Evolutionary conservation across 2,797 vertebrate genomes (phyloP).

Genomic region (Rhyacichthys aspro): DNA sequence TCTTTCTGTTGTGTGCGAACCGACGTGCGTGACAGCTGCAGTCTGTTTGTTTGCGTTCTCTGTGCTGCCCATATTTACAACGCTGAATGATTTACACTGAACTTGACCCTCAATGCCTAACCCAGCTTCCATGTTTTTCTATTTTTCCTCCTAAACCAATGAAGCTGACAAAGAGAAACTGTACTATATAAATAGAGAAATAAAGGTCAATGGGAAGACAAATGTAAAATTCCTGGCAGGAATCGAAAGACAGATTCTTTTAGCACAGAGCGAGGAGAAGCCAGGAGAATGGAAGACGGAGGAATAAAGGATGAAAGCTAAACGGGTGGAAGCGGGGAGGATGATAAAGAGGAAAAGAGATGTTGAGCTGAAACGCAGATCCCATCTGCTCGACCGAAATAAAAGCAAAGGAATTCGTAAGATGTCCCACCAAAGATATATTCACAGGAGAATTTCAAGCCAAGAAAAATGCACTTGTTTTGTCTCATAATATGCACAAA

Average conservation of each 20-base stretch:
- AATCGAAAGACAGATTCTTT: conserved; percentile 40
- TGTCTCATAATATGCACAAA: conserved; percentile 8
- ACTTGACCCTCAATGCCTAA: conserved; percentile 61
- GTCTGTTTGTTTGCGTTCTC: conserved; percentile 72
- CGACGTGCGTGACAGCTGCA: conserved; percentile 66
- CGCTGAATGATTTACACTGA: conserved; percentile 57
- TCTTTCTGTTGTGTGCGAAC: conserved; percentile 29
- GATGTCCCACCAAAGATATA: conserved; percentile 73
- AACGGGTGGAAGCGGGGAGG: conserved; percentile 70
- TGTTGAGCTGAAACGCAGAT: conserved; percentile 85
- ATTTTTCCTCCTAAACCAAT: neutral
- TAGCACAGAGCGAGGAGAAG: conserved; percentile 21
- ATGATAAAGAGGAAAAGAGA: conserved; percentile 59
- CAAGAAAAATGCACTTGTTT: conserved; percentile 8
- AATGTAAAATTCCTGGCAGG: conserved; percentile 26
- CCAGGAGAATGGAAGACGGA: conserved; percentile 50
- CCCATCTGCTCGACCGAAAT: conserved; percentile 84
- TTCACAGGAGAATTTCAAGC: neutral
- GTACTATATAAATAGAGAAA: neutral
- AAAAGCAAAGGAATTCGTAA: conserved; percentile 84
- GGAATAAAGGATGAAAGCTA: conserved; percentile 78
- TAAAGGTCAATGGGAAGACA: conserved; percentile 36
- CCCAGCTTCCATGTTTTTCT: conserved; percentile 30
- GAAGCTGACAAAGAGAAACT: conserved; percentile 5
- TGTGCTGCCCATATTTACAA: conserved; percentile 57